A percentile compares a stretch with the other conserved stretches of the same genome.
phyloP scores from a whole-genome alignment of 2,888 invertebrate species.

The Tachina lurida region DNA sequence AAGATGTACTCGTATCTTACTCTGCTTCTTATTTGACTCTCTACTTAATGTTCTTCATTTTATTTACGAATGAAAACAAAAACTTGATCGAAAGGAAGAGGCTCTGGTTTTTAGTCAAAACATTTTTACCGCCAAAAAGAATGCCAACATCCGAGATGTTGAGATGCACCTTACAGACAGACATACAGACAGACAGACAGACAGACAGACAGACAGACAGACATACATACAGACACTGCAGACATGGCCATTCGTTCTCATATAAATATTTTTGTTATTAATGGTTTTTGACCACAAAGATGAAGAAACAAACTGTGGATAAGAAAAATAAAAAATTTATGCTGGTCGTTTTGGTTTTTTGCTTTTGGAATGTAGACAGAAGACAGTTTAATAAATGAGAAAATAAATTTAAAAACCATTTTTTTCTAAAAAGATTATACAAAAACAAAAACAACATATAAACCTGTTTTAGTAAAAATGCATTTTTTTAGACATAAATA shows the following conservation, averaged over 20 bases:
- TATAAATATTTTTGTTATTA: conserved; percentile 25
- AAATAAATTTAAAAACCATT: background rate
- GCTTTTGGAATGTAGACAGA: conserved; percentile 21
- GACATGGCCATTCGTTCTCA: background rate
- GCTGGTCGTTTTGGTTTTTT: background rate
- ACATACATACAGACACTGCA: background rate
- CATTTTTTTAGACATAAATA: conserved; percentile 16
- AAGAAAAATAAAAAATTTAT: conserved; percentile 9
- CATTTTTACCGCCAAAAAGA: conserved; percentile 24
- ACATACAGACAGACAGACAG: background rate
- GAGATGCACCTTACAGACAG: conserved; percentile 36
- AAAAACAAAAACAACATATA: background rate
- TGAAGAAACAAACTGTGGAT: background rate
- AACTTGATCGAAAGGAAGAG: conserved; percentile 23
- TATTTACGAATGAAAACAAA: conserved; percentile 17
- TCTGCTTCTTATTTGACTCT: background rate
- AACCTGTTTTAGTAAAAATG: conserved; percentile 29
- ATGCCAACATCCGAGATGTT: conserved; percentile 4
- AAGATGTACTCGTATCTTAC: conserved; percentile 22
- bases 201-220: background rate
- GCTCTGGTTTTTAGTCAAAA: conserved; percentile 21
- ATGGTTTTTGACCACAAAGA: conserved; percentile 40
- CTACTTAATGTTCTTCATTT: background rate
- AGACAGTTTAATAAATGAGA: conserved; percentile 21
- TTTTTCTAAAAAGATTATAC: background rate